These are phyloP conservation scores for Cordilura impudica DNA, from an alignment of 2,888 invertebrate genomes.

Conservation along the genomic window DNA sequence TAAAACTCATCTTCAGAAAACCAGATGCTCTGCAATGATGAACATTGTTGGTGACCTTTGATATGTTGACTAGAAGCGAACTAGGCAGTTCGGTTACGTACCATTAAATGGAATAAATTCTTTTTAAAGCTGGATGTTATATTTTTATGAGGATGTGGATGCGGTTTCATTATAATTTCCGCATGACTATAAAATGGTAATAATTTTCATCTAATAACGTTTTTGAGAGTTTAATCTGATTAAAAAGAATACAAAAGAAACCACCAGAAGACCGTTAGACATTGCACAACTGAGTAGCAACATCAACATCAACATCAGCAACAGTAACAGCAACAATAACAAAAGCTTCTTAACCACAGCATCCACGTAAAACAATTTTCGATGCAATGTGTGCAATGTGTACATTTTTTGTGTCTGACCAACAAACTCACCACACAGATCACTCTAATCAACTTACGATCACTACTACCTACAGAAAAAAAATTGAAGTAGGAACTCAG, in stretches of 20 bases:
- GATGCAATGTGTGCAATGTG: constrained; percentile 38
- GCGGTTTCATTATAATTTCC: constrained; percentile 61
- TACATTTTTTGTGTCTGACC: constrained; percentile 30
- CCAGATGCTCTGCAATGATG: constrained; percentile 36
- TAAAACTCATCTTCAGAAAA: constrained; percentile 7
- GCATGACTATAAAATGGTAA: constrained; percentile 62
- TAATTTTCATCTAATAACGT: constrained; percentile 63
- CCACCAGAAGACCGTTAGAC: constrained; percentile 53
- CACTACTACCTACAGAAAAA: constrained; percentile 60
- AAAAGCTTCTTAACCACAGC: constrained; percentile 31
- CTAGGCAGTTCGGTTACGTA: constrained; percentile 47
- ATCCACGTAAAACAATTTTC: constrained; percentile 47
- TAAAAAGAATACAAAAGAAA: constrained; percentile 40
- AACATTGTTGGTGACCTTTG: constrained; percentile 41
- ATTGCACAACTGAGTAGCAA: constrained; percentile 40
- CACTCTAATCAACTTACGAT: constrained; percentile 60
- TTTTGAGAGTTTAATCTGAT: constrained; percentile 63
- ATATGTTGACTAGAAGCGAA: background rate
- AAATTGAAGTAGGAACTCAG: constrained; percentile 55
- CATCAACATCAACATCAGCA: constrained; percentile 24
- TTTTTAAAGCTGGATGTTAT: constrained; percentile 41
- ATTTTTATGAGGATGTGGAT: constrained; percentile 46
- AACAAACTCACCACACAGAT: constrained; percentile 52
- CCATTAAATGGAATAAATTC: constrained; percentile 51
- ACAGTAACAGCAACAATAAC: constrained; percentile 38